A percentile compares a stretch with the other conserved stretches of the same genome.
These are phyloP conservation scores for Drosophila anceps DNA, from an alignment of 2,888 invertebrate species.

Conservation along the genomic window DNA sequence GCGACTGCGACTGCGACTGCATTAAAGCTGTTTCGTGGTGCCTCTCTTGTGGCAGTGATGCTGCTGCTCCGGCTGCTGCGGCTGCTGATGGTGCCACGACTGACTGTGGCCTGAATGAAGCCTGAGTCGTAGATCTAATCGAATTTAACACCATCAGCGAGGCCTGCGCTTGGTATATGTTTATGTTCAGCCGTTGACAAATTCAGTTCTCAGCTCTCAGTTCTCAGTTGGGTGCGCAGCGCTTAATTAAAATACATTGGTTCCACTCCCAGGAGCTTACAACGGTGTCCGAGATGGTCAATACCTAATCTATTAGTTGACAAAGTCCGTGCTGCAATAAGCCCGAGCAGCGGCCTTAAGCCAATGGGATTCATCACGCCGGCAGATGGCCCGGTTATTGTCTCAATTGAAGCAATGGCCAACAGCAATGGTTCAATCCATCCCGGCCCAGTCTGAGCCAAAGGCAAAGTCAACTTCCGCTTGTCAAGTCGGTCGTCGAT, in stretches of 20 bases:
- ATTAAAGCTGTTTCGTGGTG: slow-evolving; percentile 43
- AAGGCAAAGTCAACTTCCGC: slow-evolving; percentile 65
- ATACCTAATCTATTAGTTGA: slow-evolving; percentile 13
- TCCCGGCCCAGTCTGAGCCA: slow-evolving; percentile 32
- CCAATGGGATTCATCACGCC: slow-evolving; percentile 21
- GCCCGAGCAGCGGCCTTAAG: slow-evolving; percentile 10
- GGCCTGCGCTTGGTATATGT: slow-evolving; percentile 35
- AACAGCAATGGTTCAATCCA: slow-evolving; percentile 30
- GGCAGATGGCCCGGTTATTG: slow-evolving; percentile 49
- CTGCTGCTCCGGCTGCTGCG: slow-evolving; percentile 11
- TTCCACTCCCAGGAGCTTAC: slow-evolving; percentile 21
- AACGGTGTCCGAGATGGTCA: not conserved
- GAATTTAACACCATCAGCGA: slow-evolving; percentile 61
- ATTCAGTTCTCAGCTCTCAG: slow-evolving; percentile 26
- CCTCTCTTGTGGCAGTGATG: slow-evolving; percentile 29
- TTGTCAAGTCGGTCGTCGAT: slow-evolving; percentile 60
- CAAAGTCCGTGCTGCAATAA: slow-evolving; percentile 10
- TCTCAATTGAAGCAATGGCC: slow-evolving; percentile 64
- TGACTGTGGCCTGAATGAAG: slow-evolving; percentile 49
- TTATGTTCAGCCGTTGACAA: slow-evolving; percentile 42
- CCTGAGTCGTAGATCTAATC: slow-evolving; percentile 69
- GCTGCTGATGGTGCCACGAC: slow-evolving; percentile 29
- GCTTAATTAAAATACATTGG: slow-evolving; percentile 51
- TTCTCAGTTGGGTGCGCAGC: not conserved
- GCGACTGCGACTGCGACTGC: slow-evolving; percentile 55